Evolutionary conservation across 2,797 vertebrate species (phyloP).

Genomic region (Acanthiza pusilla): DNA sequence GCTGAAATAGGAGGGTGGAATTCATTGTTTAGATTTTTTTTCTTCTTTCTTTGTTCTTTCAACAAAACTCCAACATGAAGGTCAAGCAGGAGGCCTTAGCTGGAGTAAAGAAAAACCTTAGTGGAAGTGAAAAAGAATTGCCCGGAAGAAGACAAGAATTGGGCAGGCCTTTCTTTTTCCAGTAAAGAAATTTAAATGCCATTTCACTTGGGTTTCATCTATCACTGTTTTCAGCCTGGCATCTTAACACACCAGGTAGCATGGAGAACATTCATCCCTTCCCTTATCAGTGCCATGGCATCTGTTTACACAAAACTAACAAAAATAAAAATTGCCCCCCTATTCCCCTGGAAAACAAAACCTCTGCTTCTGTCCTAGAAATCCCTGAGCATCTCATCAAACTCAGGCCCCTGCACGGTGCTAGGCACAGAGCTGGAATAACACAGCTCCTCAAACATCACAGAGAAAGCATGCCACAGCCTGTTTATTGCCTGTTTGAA

Average conservation of each 20-base stretch:
- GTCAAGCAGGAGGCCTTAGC: neutral
- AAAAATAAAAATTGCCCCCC: neutral
- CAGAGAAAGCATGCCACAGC: neutral
- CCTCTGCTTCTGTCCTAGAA: neutral
- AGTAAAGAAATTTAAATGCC: neutral
- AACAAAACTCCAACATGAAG: neutral
- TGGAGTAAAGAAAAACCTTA: neutral
- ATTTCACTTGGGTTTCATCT: neutral
- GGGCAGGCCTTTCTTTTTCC: neutral
- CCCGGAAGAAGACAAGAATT: neutral
- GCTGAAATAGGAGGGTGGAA: neutral
- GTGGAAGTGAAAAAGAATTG: neutral
- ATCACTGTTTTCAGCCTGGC: neutral
- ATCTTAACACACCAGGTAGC: fast-evolving
- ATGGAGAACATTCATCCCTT: neutral
- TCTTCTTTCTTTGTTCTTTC: neutral
- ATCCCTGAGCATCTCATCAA: neutral
- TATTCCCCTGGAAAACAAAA: neutral
- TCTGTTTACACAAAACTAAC: neutral
- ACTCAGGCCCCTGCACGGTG: neutral
- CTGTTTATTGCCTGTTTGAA: conserved; percentile 29
- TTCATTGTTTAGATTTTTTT: neutral
- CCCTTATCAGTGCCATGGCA: neutral
- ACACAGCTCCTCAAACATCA: neutral
- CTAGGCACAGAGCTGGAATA: neutral